Base-by-base conservation (phyloP, 2,797 vertebrate genomes). In the Eospalax fontanierii region DNA sequence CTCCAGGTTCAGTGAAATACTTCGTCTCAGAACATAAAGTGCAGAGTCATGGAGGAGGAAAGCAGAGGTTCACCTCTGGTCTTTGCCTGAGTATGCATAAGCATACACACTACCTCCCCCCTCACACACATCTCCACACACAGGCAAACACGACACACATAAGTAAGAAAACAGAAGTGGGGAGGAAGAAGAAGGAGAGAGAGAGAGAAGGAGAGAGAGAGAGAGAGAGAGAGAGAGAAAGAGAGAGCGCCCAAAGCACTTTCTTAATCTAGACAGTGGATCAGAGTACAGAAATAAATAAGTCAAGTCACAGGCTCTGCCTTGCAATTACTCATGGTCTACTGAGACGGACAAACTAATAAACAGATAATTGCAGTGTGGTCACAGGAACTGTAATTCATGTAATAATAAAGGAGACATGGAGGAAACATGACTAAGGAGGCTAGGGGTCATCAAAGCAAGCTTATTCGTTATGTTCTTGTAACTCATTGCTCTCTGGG, bases 291-390 rank as follows among this genome's bases (percentile, higher is more conserved):
- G 73, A 93, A 83, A 93, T 81, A 93, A 95, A 54, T 85, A n/a
- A n/a, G n/a, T n/a, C n/a, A 95, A 95, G 81, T 84, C 90, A 19
- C 18, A 16, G n/a, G 68, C 54, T 79, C n/a, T 91, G 50, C 65
- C 75, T 95, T 94, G 65, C 68, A 94, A 96, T 94, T 95, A 71
- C 91, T 97, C 87, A 92, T 81, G 80, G 95, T 95, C 80, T 95
- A 85, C 87, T 79, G 75, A 96, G 84, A 96, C 43, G 94, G 71
- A 90, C 89, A 95, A 76, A 84, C 35, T 95, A 30, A 6, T 96
- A 97, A 97, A 94, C 82, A 94, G 87, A 71, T 89, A 89, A 91
- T 96, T 88, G 90, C 81, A 74, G 35, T 3, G 35, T 30, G 68
- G 70, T 46, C 46, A 84, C 43, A 94, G 46, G 70, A 96, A 74